Base-by-base conservation (phyloP, 23 tunicate species). In the Trididemnum nubilum region DNA sequence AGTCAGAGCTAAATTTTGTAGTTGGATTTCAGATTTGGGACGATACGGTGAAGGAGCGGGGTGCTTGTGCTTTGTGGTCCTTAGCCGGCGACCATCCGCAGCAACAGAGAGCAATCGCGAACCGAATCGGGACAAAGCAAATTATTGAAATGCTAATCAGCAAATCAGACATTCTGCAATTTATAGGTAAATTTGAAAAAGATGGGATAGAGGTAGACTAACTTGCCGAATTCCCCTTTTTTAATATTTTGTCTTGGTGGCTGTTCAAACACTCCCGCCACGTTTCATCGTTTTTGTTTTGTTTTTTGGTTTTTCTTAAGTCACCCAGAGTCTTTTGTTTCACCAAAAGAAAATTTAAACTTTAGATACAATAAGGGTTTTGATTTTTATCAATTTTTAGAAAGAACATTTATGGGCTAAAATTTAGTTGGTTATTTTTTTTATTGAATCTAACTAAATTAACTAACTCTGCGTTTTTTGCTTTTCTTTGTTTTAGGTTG, bases 401-500 rank as follows among this genome's bases (percentile, higher is more conserved):
- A n/a, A n/a, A n/a, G n/a, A n/a, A n/a, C n/a, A n/a, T n/a, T n/a
- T n/a, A n/a, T n/a, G n/a, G n/a, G n/a, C n/a, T n/a, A n/a, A n/a
- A n/a, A n/a, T n/a, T n/a, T n/a, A n/a, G n/a, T n/a, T n/a, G n/a
- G n/a, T n/a, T n/a, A n/a, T n/a, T n/a, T n/a, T n/a, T n/a, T n/a
- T n/a, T n/a, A n/a, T n/a, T n/a, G n/a, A n/a, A n/a, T n/a, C n/a
- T n/a, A n/a, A n/a, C n/a, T n/a, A n/a, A n/a, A n/a, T n/a, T n/a
- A n/a, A n/a, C n/a, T n/a, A n/a, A n/a, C n/a, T n/a, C n/a, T n/a
- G n/a, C n/a, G n/a, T n/a, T n/a, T n/a, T n/a, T n/a, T n/a, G n/a
- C n/a, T n/a, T n/a, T n/a, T n/a, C n/a, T n/a, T n/a, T n/a, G n/a
- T 44, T 32, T 65, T 57, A 89, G 97, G 97, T 65, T 91, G 97